These are phyloP conservation scores for Tragelaphus buxtoni DNA, from an alignment of 2,113 vertebrate genomes.

Conservation along the genomic window DNA sequence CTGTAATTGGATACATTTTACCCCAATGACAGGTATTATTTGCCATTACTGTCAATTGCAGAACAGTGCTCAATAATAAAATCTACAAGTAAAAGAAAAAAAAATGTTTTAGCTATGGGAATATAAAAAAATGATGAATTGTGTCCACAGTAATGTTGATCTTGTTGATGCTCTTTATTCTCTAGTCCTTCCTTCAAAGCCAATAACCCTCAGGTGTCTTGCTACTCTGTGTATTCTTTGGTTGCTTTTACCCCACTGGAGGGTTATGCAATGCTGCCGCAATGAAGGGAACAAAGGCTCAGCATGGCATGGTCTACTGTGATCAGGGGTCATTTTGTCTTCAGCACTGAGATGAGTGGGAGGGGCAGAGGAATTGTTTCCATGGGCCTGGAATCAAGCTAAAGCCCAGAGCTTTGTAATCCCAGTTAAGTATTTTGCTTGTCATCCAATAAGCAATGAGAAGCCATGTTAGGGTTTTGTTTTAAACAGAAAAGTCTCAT, in stretches of 20 bases:
- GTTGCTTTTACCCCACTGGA: background rate
- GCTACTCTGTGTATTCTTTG: background rate
- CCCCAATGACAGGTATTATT: background rate
- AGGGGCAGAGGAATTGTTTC: background rate
- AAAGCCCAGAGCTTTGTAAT: background rate
- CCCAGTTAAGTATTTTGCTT: background rate
- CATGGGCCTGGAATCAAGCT: background rate
- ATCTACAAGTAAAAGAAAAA: background rate
- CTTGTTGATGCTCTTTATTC: background rate
- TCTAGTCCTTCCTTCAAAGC: background rate
- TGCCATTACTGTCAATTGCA: background rate
- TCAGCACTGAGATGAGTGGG: background rate
- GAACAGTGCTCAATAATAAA: background rate
- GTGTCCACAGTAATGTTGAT: background rate
- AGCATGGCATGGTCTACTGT: background rate
- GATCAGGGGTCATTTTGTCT: background rate
- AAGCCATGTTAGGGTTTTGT: background rate
- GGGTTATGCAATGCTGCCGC: background rate
- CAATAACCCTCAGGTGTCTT: background rate
- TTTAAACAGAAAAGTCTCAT: background rate
- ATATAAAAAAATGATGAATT: background rate
- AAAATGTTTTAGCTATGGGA: background rate
- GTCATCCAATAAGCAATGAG: background rate
- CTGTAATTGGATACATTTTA: background rate
- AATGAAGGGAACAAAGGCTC: background rate